phyloP scores from a whole-genome alignment of 2,888 invertebrate genomes.

The Brenthis hecate region DNA sequence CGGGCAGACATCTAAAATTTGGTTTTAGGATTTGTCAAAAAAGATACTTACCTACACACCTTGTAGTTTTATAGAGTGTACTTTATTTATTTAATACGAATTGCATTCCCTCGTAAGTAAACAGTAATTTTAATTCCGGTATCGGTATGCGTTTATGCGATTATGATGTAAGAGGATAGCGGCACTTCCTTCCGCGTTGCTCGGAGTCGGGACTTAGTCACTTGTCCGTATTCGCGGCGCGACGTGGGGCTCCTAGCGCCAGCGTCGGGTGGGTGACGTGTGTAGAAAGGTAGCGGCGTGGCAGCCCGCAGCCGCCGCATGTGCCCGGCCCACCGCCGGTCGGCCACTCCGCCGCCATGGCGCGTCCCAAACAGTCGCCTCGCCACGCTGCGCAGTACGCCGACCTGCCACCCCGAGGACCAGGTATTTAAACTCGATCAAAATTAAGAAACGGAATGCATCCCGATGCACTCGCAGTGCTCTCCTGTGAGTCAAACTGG shows the following conservation, averaged over 20 bases:
- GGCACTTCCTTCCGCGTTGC: conserved; percentile 4
- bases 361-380: conserved; percentile 77
- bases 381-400: conserved; percentile 72
- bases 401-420: conserved; percentile 75
- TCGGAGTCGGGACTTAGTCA: conserved; percentile 1
- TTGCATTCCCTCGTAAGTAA: not conserved
- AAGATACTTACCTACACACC: no score
- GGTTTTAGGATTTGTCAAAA: no score
- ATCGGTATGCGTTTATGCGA: conserved; percentile 7
- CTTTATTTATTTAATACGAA: no score
- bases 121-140: conserved; percentile 9
- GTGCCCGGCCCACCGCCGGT: conserved; percentile 49
- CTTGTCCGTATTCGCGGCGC: conserved; percentile 36
- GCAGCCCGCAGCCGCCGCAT: conserved; percentile 41
- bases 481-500: conserved; percentile 25
- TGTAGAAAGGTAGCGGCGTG: conserved; percentile 46
- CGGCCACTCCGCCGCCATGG: conserved; percentile 76
- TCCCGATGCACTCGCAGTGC: conserved; percentile 6
- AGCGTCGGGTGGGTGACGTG: conserved; percentile 47
- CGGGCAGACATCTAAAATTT: no score
- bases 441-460: conserved; percentile 8
- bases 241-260: conserved; percentile 54
- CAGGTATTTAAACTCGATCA: conserved; percentile 58
- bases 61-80: no score
- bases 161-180: conserved; percentile 14